Evolutionary conservation across 2,888 invertebrate genomes (phyloP).

Genomic region (Mythimna impura): DNA sequence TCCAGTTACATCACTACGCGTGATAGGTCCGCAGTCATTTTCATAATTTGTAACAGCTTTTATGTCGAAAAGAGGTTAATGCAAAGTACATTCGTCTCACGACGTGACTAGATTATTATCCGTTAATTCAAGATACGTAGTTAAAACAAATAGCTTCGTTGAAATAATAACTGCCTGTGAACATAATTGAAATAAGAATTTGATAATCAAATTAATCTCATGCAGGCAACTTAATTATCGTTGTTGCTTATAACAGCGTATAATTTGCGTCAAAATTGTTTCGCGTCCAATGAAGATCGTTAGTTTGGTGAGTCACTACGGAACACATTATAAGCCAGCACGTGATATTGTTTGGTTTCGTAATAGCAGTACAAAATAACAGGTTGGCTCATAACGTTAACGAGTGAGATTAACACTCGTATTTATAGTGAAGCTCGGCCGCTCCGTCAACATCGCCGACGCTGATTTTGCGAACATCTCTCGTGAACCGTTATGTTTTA

Average conservation of each 20-base stretch:
- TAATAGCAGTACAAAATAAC: slow-evolving; percentile 85
- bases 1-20: slow-evolving; percentile 55
- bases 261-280: slow-evolving; percentile 89
- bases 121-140: slow-evolving; percentile 65
- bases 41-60: slow-evolving; percentile 61
- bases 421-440: slow-evolving; percentile 68
- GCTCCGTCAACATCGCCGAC: slow-evolving; percentile 47
- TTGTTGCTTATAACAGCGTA: slow-evolving; percentile 84
- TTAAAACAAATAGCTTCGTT: slow-evolving; percentile 80
- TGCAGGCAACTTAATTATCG: slow-evolving; percentile 86
- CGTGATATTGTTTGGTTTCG: slow-evolving; percentile 87
- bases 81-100: slow-evolving; percentile 59
- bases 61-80: slow-evolving; percentile 61
- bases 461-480: slow-evolving; percentile 58
- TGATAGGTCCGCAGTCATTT: slow-evolving; percentile 61
- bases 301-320: slow-evolving; percentile 79
- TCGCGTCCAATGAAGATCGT: slow-evolving; percentile 85
- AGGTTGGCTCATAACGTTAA: slow-evolving; percentile 83
- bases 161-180: slow-evolving; percentile 82
- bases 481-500: slow-evolving; percentile 61
- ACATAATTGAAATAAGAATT: slow-evolving; percentile 87
- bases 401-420: slow-evolving; percentile 80
- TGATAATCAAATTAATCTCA: slow-evolving; percentile 88
- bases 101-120: slow-evolving; percentile 62
- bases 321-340: slow-evolving; percentile 73